Evolutionary conservation across 2,888 invertebrate genomes (phyloP), one percentile per base, ranked within the genome.

Genomic region (Dasypolia templi): DNA sequence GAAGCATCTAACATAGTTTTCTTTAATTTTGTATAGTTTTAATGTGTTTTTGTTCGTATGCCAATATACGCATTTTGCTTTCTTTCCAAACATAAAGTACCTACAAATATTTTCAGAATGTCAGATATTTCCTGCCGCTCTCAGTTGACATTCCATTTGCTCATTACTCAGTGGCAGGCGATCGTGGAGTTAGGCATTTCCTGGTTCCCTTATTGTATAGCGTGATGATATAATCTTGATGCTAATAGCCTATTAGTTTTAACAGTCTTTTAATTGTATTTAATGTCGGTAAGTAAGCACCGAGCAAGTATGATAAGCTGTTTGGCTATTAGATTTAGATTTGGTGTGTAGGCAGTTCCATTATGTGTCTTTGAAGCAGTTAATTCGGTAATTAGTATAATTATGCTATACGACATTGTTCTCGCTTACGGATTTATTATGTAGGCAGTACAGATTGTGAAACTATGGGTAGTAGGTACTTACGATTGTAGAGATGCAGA

Each of bases 221-320:
- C n/a, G 55, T 68, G 67, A 68, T 71, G 78, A 78, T 83, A 78
- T 29, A 68, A 83, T 74, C 83, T 63, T 59, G 35, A 80, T 67
- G 26, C 44, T 72, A 78, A 65, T 68, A 35, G 53, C 58, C 70
- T 65, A 74, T 82, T 81, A 69, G 22, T 78, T 81, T 79, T 81
- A 85, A 85, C 72, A 62, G 75, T 67, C 61, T 68, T 79, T 81
- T 72, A 85, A 82, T 63, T 77, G 32, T 79, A 65, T 61, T 55
- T 49, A 65, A 64, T 53, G 44, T 35, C 32, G 6, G 7, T 75
- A 44, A 22, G 26, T 22, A 32, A 6, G 29, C 32, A 32, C 26
- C 17, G 7, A 26, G 17, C 74, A 64, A 22, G n/a, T 19, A 51
- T 11, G 32, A 11, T 17, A 74, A 56, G 7, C 14, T 2, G 1